Evolutionary conservation across 2,888 invertebrate species (phyloP).

Genomic region (Trissoscelio sp.): DNA sequence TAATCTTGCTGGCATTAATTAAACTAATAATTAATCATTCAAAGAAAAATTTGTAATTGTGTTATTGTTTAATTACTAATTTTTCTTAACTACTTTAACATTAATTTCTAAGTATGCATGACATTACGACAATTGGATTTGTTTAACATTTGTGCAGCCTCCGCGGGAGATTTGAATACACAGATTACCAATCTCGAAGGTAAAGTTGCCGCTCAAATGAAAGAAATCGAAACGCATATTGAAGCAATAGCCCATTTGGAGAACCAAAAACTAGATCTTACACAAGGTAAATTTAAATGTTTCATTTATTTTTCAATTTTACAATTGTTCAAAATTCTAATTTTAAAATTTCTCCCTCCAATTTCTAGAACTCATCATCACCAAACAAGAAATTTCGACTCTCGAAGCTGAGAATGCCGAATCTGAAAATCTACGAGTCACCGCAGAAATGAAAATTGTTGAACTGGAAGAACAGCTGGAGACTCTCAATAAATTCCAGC

Average conservation of each 20-base stretch:
- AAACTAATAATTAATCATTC: neutral
- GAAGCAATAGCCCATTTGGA: slow-evolving; percentile 86
- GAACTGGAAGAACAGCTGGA: slow-evolving; percentile 92
- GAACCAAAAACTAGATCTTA: slow-evolving; percentile 88
- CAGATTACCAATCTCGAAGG: slow-evolving; percentile 80
- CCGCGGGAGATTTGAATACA: slow-evolving; percentile 80
- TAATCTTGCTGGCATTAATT: neutral
- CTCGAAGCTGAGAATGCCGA: slow-evolving; percentile 87
- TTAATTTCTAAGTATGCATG: slow-evolving; percentile 44
- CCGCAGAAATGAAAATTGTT: slow-evolving; percentile 90
- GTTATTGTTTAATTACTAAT: slow-evolving; percentile 30
- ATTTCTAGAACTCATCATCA: slow-evolving; percentile 80
- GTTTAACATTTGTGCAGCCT: slow-evolving; percentile 80
- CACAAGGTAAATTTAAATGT: slow-evolving; percentile 84
- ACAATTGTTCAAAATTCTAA: too few relatives aligned
- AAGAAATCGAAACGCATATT: slow-evolving; percentile 84
- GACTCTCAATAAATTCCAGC: slow-evolving; percentile 80
- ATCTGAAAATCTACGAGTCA: slow-evolving; percentile 88
- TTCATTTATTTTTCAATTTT: neutral
- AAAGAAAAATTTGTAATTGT: neutral
- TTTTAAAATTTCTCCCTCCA: neutral
- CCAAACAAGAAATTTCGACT: slow-evolving; percentile 87
- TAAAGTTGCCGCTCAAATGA: slow-evolving; percentile 78
- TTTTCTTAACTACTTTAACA: slow-evolving; percentile 27
- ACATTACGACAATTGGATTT: slow-evolving; percentile 72